Conservation (phyloP, 2,888 invertebrate genomes). For the Invenusta paracnida region DNA sequence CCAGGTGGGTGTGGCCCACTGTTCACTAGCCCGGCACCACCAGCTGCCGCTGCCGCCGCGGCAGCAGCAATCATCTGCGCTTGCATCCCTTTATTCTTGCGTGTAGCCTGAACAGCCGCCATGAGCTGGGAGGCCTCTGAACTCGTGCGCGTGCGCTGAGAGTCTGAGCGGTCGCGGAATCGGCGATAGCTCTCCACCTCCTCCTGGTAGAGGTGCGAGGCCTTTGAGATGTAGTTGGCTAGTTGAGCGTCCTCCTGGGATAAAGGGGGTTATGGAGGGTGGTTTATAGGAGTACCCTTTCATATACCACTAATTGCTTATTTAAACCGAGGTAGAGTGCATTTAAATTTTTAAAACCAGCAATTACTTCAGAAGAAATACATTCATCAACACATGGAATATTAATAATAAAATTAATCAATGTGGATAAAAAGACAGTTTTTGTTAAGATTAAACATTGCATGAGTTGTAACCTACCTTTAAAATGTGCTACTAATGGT, state of each 20-base stretch:
- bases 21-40: not conserved
- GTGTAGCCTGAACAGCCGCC: not conserved
- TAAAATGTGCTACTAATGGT: too few species aligned
- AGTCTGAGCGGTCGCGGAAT: slow-evolving; percentile 33
- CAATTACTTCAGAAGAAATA: too few species aligned
- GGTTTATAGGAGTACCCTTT: too few species aligned
- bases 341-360: too few species aligned
- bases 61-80: not conserved
- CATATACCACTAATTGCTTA: too few species aligned
- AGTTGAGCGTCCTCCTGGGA: not conserved
- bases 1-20: too few species aligned
- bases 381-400: too few species aligned
- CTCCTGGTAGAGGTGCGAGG: slow-evolving; percentile 21
- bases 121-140: slow-evolving; percentile 37
- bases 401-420: too few species aligned
- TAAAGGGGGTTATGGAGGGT: not conserved
- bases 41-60: not conserved
- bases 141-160: slow-evolving; percentile 37
- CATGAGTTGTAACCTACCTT: too few species aligned
- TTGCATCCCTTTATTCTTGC: not conserved
- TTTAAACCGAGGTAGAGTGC: too few species aligned
- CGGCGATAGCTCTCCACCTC: slow-evolving; percentile 32
- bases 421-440: too few species aligned
- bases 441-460: too few species aligned
- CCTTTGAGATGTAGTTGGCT: not conserved